Evolutionary conservation across 2,888 invertebrate species (phyloP).

Genomic region (Melanargia galathea): DNA sequence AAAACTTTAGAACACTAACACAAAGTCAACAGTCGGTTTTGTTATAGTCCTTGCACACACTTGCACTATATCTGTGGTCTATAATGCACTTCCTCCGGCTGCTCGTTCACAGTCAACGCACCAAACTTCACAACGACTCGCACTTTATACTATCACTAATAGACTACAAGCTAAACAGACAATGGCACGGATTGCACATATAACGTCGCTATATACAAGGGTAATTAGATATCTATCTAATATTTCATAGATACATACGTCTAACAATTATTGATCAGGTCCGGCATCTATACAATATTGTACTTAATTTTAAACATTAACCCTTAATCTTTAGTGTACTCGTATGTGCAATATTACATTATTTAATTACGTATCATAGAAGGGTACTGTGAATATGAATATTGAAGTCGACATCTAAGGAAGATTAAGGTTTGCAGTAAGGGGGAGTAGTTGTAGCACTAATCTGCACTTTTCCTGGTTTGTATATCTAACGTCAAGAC

Average conservation of each 20-base stretch:
- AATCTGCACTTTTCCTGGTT: constrained; percentile 41
- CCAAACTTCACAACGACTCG: constrained; percentile 48
- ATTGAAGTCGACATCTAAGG: constrained; percentile 37
- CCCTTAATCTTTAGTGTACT: constrained; percentile 67
- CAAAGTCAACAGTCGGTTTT: constrained; percentile 74
- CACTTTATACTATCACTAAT: constrained; percentile 54
- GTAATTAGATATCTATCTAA: constrained; percentile 66
- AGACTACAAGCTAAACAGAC: constrained; percentile 80
- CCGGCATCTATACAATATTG: constrained; percentile 59
- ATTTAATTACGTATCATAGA: constrained; percentile 73
- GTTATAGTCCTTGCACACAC: constrained; percentile 65
- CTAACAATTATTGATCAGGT: constrained; percentile 70
- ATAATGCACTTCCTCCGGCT: constrained; percentile 49
- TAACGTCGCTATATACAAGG: constrained; percentile 74
- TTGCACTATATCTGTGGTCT: constrained; percentile 53
- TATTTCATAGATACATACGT: constrained; percentile 29
- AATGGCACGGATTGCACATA: constrained; percentile 82
- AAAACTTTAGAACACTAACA: constrained; percentile 82
- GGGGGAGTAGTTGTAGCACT: constrained; percentile 29
- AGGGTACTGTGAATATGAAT: constrained; percentile 59
- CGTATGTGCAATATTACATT: constrained; percentile 66
- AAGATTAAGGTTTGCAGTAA: constrained; percentile 17
- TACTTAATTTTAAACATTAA: constrained; percentile 74
- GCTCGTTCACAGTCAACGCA: constrained; percentile 46
- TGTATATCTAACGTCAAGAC: constrained; percentile 5